These are phyloP conservation scores for Aphyosemion australe DNA, from an alignment of 2,113 vertebrate species.

Conservation along the genomic window DNA sequence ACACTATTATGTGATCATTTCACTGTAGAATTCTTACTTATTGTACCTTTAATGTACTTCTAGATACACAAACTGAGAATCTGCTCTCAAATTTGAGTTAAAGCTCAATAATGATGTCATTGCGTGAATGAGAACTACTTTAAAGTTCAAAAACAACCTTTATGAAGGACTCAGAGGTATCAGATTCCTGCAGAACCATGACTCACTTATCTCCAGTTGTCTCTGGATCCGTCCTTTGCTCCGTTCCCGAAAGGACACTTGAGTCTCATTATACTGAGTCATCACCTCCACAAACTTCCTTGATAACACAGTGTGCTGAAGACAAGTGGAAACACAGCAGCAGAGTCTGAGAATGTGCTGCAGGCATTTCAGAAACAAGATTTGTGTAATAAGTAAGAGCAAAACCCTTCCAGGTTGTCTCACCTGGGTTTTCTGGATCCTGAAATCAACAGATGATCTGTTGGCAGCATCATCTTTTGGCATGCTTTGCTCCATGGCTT, in stretches of 20 bases:
- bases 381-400: neutral
- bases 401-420: constrained; percentile 3
- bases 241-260: constrained; percentile 91
- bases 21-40: neutral
- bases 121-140: no score
- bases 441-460: constrained; percentile 83
- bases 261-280: constrained; percentile 92
- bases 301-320: constrained; percentile 88
- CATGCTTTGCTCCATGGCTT: constrained; percentile 89
- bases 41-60: constrained; percentile 1
- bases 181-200: neutral
- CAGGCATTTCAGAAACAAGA: neutral
- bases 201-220: constrained; percentile 97
- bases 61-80: neutral
- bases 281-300: constrained; percentile 96
- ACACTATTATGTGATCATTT: no score
- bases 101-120: neutral
- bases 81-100: neutral
- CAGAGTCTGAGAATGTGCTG: constrained; percentile 8
- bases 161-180: no score
- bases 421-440: constrained; percentile 97
- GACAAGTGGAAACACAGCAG: constrained; percentile 15
- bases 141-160: no score
- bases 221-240: constrained; percentile 95
- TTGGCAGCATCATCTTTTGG: constrained; percentile 81